Evolutionary conservation across 2,888 invertebrate species (phyloP), one percentile per base, ranked within the genome.

Genomic region (Aspidiotus destructor): DNA sequence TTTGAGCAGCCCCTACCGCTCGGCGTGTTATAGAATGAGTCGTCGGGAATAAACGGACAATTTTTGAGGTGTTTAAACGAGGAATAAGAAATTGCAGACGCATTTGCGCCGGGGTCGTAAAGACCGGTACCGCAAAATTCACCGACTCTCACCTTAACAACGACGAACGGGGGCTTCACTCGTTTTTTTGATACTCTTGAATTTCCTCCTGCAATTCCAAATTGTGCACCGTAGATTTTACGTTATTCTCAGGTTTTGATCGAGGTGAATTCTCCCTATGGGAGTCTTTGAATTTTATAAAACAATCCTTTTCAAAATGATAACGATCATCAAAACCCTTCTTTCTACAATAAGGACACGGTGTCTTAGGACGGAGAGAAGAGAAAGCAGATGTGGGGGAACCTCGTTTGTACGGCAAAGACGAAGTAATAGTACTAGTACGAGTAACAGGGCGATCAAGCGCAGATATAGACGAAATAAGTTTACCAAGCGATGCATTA

Each of bases 81-180:
- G 2, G 2, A 3, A n/a, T 10, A 15, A 17, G 55, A 16, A 17
- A 55, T 55, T 3, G 55, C 16, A 3, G 55, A 55, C 13, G 55
- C 55, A 55, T 55, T 55, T 3, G 55, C 55, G 10, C 55, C 55
- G 7, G 55, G 55, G 16, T 55, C 55, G 16, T 55, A 55, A 55
- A 55, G 55, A n/a, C 55, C 55, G 3, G 13, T 16, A 11, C 55
- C 55, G 7, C 10, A 15, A 10, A 55, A 55, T 16, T 15, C 16
- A 15, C 55, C 17, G 16, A 55, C 13, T n/a, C 10, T 17, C 17
- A 55, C 55, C 9, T 55, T 15, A 55, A 55, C 17, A 9, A 55
- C 15, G 16, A 55, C 17, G 16, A 55, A 55, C 55, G 55, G 2
- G 55, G 55, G 55, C 55, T 7, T 55, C 6, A 55, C 55, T 16